Base-by-base conservation (phyloP, 2,888 invertebrate species). In the Drosophila borborema region DNA sequence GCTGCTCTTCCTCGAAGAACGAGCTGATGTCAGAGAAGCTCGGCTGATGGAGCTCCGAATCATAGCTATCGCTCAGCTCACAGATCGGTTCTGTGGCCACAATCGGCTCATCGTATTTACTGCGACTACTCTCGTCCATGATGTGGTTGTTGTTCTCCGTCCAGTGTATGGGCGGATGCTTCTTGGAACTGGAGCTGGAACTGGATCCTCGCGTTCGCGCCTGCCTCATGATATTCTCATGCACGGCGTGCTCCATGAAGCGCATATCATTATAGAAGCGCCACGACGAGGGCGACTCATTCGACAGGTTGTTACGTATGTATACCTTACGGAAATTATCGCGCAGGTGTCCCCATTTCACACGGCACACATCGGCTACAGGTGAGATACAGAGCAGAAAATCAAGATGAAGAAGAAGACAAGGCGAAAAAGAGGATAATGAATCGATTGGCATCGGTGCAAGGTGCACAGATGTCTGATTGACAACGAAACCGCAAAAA, bases 301-400 rank as follows among this genome's bases (percentile, higher is more conserved):
- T 85, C 23, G 91, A 90, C 45, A 91, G 66, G 55, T 90, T 89
- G 66, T 91, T 91, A 16, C 90, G 80, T 70, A 91, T 91, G 59
- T 90, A 91, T 6, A 91, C 91, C 72, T 91, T 91, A 36, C 90
- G 91, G 74, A 91, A 91, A 75, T 91, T 91, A 66, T 91, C 90
- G n/a, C 90, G 73, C 64, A 91, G 73, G 72, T 91, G 90, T 20
- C 90, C 91, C 90, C 90, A 91, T 72, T 91, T 91, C 18, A 87
- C 86, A n/a, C 90, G 90, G 75, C 90, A 91, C 31, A 91, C 90
- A 55, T 90, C 90, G 51, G 88, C 90, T 90, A 63, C 45, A 58
- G 28, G 23, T 16, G 51, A 59, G 41, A 45, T n/a, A 56, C 38
- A 14, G 14, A 16, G 23, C 23, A 23, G 23, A 28, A 28, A 28